Evolutionary conservation across 2,888 invertebrate genomes (phyloP), one percentile per base, ranked within the genome.

Genomic region (Trachelus tabidus): DNA sequence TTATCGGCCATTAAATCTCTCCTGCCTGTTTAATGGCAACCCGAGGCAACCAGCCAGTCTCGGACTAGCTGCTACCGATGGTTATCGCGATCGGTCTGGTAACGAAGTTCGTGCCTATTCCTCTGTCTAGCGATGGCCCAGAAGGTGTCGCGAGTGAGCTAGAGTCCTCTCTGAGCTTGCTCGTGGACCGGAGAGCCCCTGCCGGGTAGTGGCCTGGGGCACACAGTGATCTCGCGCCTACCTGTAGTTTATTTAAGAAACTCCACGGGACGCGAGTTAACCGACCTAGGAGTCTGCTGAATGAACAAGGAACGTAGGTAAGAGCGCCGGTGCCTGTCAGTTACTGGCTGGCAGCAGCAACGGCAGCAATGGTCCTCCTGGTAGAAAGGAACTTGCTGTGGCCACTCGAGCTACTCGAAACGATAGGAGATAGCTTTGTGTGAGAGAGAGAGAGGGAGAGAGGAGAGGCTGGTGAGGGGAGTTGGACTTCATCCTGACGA

Each of bases 241-340:
- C 85, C 86, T 86, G 86, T 82, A 85, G 85, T 84, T 85, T 85
- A 84, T 84, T 86, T 83, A 86, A 85, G 83, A 82, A 83, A 85
- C 85, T 81, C 84, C 81, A 79, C 84, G 86, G 84, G 85, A 86
- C 83, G 83, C 83, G 82, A 76, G 40, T 74, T 78, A 76, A 56
- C 56, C 56, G 56, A 56, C 15, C 56, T 56, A 56, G 23, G 56
- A 23, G 23, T 23, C 23, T 56, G 2, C 9, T 23, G 23, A 23
- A 9, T 9, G 56, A 23, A 0, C 56, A 23, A 56, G 56, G 56
- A 9, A 56, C 56, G 9, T 23, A 9, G 23, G 23, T 56, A 56
- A 23, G 9, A 56, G 56, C 23, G 15, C 23, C 56, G 15, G 56
- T 23, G 23, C 31, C 31, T 73, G 73, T 73, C 33, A 23, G 33